Evolutionary conservation across 2,113 vertebrate genomes (phyloP).

Genomic region (Osmerus mordax): DNA sequence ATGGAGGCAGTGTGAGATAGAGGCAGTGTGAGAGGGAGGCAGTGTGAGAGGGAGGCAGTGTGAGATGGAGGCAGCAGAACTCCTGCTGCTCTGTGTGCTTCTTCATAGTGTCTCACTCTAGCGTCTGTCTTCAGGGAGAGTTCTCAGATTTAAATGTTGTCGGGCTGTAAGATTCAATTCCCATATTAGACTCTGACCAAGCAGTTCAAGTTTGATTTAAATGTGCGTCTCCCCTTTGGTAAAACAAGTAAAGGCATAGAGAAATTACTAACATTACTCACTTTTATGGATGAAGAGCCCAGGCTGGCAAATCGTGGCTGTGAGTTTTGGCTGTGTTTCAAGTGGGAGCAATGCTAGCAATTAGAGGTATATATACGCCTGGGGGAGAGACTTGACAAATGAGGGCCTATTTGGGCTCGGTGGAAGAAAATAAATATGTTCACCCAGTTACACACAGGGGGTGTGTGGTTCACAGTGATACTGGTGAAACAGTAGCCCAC

Average conservation of each 20-base stretch:
- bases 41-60: too few relatives aligned
- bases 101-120: too few relatives aligned
- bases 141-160: too few relatives aligned
- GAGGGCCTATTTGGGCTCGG: slow-evolving; percentile 1
- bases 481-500: slow-evolving; percentile 4
- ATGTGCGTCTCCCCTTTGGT: slow-evolving; percentile 18
- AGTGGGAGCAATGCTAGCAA: slow-evolving; percentile 18
- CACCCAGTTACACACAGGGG: background rate
- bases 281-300: background rate
- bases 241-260: slow-evolving; percentile 5
- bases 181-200: slow-evolving; percentile 26
- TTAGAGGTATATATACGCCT: slow-evolving; percentile 1
- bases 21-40: too few relatives aligned
- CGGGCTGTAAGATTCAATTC: too few relatives aligned
- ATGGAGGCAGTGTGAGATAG: too few relatives aligned
- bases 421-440: slow-evolving; percentile 18
- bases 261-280: slow-evolving; percentile 3
- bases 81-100: too few relatives aligned
- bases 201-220: slow-evolving; percentile 29
- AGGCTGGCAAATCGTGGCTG: slow-evolving; percentile 8
- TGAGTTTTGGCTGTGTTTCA: slow-evolving; percentile 30
- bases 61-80: too few relatives aligned
- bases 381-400: slow-evolving; percentile 26
- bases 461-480: background rate
- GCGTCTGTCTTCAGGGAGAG: too few relatives aligned